Evolutionary conservation across 2,113 vertebrate genomes (phyloP).

Genomic region (Merops nubicus): DNA sequence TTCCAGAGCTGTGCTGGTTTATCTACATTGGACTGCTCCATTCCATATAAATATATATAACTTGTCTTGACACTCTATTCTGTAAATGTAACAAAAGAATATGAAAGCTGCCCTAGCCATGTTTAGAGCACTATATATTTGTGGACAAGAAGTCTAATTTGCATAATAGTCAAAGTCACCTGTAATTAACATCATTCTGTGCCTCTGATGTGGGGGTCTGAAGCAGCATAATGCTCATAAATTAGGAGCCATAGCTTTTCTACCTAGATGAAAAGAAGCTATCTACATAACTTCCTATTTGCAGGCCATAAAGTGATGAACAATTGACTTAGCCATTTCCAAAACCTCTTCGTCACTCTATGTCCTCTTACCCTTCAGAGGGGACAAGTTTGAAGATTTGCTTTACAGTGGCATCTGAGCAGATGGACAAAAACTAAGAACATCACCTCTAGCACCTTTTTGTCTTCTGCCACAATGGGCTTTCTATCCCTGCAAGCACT

Average conservation of each 20-base stretch:
- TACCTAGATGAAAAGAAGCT: background rate
- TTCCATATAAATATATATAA: background rate
- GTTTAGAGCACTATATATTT: background rate
- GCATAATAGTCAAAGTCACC: background rate
- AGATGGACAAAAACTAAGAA: background rate
- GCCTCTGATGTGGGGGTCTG: background rate
- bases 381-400: background rate
- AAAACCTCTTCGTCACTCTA: background rate
- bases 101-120: background rate
- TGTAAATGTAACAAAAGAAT: background rate
- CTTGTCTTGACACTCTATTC: background rate
- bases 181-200: background rate
- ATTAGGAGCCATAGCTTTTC: background rate
- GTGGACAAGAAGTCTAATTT: background rate
- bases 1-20: background rate
- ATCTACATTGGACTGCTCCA: background rate
- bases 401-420: background rate
- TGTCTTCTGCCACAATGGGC: fast-evolving
- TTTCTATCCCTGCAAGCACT: background rate
- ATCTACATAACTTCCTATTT: background rate
- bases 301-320: background rate
- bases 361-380: background rate
- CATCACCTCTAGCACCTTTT: background rate
- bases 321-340: background rate
- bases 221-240: background rate